Base-by-base conservation (phyloP, 2,797 vertebrate genomes). In the Botia kubotai region DNA sequence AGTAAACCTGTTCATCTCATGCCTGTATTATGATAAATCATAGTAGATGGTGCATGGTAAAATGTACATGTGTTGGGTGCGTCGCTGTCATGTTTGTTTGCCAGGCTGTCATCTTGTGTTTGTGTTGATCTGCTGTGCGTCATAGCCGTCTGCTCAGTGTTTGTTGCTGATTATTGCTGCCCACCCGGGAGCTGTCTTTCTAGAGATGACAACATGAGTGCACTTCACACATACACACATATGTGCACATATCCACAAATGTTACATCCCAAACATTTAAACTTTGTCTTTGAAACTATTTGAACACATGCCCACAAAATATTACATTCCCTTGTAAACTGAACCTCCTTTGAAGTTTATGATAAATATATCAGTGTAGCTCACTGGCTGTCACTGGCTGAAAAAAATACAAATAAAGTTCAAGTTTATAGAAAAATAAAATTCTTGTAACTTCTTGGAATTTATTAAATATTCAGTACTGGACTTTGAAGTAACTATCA, bases 141-240 rank as follows among this genome's bases (percentile, higher is more conserved):
- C 76, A 71, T 0, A 57, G n/a, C 12, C 21, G 55, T 78, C 67
- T 71, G 39, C 67, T 62, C n/a, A 50, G 67, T 79, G 26, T 78
- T 71, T 71, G 62, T 78, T 62, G 19, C 67, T 21, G 55, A 78
- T 78, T 71, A 78, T 78, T 62, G 55, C 53, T 21, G 66, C 55
- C 76, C 76, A 62, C 23, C 4, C 13, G 0, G 66, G 53, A 29
- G 53, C 39, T 6, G 53, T 50, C 21, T 70, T 53, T 70, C 39
- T 26, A 4, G 53, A 68, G 33, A 60, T 17, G 0, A 6, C 23
- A 50, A 50, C n/a, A 70, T 70, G 39, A 70, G 39, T 33, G 16
- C 12, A 16, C 13, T 33, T 29, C 52, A 57, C 75, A 70, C 21
- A 29, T 0, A 10, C 63, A 67, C n/a, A 39, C n/a, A 65, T 4